These are phyloP conservation scores for Cotesia typhae DNA, from an alignment of 1,140 invertebrate species.

Conservation along the genomic window DNA sequence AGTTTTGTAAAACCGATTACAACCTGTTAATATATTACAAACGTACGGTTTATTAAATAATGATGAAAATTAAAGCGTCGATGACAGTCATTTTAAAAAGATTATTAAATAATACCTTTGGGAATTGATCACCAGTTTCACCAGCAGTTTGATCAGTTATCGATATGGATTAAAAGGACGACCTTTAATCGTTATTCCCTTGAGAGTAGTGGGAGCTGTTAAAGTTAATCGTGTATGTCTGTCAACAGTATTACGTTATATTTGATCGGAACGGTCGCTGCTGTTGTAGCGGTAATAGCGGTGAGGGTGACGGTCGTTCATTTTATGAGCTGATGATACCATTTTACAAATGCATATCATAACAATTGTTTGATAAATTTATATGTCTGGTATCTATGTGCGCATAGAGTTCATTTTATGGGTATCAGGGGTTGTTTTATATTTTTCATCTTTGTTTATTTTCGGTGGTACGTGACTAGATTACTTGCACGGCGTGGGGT, in stretches of 20 bases:
- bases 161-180: not conserved
- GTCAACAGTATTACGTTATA: not conserved
- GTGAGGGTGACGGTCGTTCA: too few species aligned
- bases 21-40: not conserved
- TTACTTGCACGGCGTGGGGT: too few species aligned
- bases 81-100: not conserved
- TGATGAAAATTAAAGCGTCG: not conserved
- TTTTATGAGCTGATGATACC: too few species aligned
- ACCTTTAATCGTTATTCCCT: not conserved
- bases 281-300: too few species aligned
- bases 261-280: too few species aligned
- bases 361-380: too few species aligned
- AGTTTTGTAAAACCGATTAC: not conserved
- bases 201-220: not conserved
- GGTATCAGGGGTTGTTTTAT: too few species aligned
- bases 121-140: not conserved
- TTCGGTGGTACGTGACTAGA: too few species aligned
- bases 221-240: conserved; percentile 15
- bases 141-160: not conserved
- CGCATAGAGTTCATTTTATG: too few species aligned
- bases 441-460: too few species aligned
- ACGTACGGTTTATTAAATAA: not conserved
- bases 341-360: too few species aligned
- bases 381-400: too few species aligned
- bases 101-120: not conserved